Evolutionary conservation across 2,113 vertebrate species (phyloP).

Genomic region (Azemiops feae): DNA sequence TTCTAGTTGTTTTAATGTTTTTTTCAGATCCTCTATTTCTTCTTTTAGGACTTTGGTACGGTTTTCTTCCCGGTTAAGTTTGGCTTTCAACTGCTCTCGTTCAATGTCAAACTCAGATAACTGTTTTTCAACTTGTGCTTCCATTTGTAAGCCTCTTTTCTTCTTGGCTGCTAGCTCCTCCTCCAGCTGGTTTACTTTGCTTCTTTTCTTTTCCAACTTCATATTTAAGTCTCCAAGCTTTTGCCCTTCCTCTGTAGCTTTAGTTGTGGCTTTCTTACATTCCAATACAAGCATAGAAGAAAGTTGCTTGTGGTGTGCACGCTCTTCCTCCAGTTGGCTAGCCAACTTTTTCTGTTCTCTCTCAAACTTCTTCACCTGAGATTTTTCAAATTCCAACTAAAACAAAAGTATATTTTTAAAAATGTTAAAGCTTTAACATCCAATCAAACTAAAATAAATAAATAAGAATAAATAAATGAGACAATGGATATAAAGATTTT

Average conservation of each 20-base stretch:
- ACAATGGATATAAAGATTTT: neutral
- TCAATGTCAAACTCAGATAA: conserved; percentile 88
- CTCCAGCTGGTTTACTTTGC: conserved; percentile 76
- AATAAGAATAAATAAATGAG: neutral
- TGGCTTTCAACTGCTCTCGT: conserved; percentile 82
- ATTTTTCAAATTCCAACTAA: conserved; percentile 93
- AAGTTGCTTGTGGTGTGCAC: conserved; percentile 89
- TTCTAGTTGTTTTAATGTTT: conserved; percentile 71
- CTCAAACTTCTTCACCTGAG: conserved; percentile 88
- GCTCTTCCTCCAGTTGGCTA: conserved; percentile 88
- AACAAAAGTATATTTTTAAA: conserved; percentile 18
- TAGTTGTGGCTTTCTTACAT: conserved; percentile 88
- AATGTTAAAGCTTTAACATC: neutral
- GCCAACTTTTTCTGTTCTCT: conserved; percentile 87
- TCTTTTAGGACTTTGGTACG: conserved; percentile 81
- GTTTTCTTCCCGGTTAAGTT: conserved; percentile 84
- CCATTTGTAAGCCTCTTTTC: conserved; percentile 76
- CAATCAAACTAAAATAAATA: neutral
- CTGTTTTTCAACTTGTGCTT: conserved; percentile 86
- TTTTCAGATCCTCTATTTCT: conserved; percentile 81
- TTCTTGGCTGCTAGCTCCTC: conserved; percentile 79
- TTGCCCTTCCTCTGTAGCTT: conserved; percentile 89
- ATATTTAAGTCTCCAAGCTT: conserved; percentile 81
- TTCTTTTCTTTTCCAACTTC: conserved; percentile 82
- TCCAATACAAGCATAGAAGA: conserved; percentile 89